These are phyloP conservation scores for Aptenodytes forsteri DNA, from an alignment of 2,113 vertebrate genomes.

Conservation along the genomic window DNA sequence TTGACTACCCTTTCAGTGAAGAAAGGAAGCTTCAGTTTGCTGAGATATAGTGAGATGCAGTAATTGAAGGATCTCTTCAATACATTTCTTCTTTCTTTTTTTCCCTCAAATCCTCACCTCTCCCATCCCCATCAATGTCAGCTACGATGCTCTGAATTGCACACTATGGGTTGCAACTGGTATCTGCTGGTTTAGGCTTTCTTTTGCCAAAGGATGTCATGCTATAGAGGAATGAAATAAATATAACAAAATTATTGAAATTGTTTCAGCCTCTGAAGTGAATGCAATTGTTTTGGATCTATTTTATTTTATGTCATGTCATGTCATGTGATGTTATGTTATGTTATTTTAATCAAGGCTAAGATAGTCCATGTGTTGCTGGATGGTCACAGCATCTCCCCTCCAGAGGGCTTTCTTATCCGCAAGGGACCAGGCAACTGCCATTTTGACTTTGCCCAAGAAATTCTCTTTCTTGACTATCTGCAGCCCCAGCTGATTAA, in stretches of 20 bases:
- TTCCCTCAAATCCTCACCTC: background rate
- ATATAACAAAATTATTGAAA: background rate
- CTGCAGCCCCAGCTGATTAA: conserved; percentile 59
- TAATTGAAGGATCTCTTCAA: background rate
- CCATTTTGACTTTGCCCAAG: conserved; percentile 97
- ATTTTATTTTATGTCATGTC: background rate
- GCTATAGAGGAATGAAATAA: background rate
- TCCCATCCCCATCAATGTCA: background rate
- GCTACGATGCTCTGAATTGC: background rate
- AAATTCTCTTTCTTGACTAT: conserved; percentile 92
- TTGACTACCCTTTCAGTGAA: background rate
- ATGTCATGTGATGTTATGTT: background rate
- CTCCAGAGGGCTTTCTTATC: conserved; percentile 87
- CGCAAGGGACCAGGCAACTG: conserved; percentile 95
- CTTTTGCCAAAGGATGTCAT: background rate
- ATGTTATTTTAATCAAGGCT: conserved; percentile 72
- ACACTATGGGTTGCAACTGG: background rate
- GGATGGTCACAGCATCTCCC: conserved; percentile 86
- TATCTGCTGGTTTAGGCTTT: background rate
- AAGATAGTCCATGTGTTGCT: conserved; percentile 84
- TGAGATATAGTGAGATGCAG: background rate
- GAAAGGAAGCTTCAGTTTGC: background rate
- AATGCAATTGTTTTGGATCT: background rate
- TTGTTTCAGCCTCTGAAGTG: background rate
- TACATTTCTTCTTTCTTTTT: rapidly evolving